Conservation (phyloP, 2,797 vertebrate genomes). For the Agapornis canus region DNA sequence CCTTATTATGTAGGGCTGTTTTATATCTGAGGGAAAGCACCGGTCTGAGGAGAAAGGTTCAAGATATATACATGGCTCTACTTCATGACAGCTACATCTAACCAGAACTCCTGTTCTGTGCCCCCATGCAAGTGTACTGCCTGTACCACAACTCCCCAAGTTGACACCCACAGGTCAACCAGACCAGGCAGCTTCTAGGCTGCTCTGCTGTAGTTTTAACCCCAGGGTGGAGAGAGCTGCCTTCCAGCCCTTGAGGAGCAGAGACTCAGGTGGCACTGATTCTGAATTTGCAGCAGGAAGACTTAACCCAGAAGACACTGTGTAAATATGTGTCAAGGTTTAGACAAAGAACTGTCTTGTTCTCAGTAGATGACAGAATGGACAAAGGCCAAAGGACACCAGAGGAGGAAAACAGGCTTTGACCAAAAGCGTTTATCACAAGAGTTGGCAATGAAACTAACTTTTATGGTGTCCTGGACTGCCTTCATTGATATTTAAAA, state of each 20-base stretch:
- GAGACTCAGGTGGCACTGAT: background rate
- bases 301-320: background rate
- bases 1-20: background rate
- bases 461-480: background rate
- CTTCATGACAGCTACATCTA: rapidly evolving
- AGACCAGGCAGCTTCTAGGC: background rate
- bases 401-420: background rate
- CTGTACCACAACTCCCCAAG: too few species aligned
- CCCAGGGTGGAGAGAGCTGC: background rate
- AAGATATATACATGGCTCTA: too few species aligned
- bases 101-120: background rate
- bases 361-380: background rate
- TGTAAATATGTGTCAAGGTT: background rate
- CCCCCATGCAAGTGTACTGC: rapidly evolving
- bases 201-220: background rate
- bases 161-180: background rate
- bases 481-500: background rate
- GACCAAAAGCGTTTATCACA: background rate
- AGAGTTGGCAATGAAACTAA: background rate
- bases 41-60: background rate
- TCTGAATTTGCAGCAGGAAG: background rate
- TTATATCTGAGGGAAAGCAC: background rate
- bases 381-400: background rate
- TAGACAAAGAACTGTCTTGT: background rate
- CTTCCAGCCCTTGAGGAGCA: background rate